Evolutionary conservation across 2,888 invertebrate species (phyloP), one percentile per base, ranked within the genome.

Genomic region (Leucophenga maculata): DNA sequence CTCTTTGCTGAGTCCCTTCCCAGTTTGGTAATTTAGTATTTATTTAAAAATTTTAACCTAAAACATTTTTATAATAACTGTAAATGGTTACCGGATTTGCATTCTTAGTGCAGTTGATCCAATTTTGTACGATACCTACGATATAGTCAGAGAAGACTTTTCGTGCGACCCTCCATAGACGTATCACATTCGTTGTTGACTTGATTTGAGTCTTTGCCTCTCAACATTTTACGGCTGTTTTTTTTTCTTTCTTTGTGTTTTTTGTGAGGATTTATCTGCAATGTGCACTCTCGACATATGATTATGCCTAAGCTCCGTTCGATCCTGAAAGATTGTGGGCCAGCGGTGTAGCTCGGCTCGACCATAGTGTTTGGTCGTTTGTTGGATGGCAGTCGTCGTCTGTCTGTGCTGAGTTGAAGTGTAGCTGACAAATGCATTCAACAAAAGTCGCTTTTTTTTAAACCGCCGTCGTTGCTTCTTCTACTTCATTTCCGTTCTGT

Each of bases 381-480:
- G 48, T 64, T 16, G 31, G 22, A 14, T 62, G 44, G 46, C 46
- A 20, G 44, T 16, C 16, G n/a, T n/a, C n/a, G n/a, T n/a, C 48
- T 8, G 48, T 16, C 16, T 50, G 16, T 50, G 50, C 50, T 50
- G 50, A 16, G 16, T 39, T 69, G 68, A 84, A 82, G 79, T 81
- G 81, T 76, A 74, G 79, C 84, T 82, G 83, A 84, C 84, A 80
- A 84, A 80, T 80, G 81, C 84, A 80, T 84, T 75, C 79, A 79
- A 78, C 78, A 64, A 64, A 50, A 64, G 48, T 64, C 48, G 62
- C 50, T 50, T 50, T 50, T n/a, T 64, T 64, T 50, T 2, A 2
- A 4, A 9, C 26, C 26, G 62, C 32, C n/a, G 59, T 6, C n/a
- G 32, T 14, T 59, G 31, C 59, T 32, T 55, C 22, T 22, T 22